These are phyloP conservation scores for Drosophila crucigera DNA, from an alignment of 2,888 invertebrate genomes.

Conservation along the genomic window DNA sequence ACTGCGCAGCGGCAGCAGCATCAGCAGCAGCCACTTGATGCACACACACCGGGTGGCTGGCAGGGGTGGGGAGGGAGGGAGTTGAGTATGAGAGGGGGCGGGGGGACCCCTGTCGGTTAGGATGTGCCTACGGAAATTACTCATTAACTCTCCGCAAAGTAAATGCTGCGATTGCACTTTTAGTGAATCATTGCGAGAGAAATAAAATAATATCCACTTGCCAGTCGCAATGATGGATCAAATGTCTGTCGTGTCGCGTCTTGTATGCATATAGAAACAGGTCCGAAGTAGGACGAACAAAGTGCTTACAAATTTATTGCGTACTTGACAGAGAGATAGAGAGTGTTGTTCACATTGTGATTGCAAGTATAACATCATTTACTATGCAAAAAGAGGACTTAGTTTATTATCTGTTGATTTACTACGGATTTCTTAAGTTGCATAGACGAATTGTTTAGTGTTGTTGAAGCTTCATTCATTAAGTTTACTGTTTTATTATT, in stretches of 20 bases:
- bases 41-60: constrained; percentile 29
- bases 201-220: constrained; percentile 9
- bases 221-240: constrained; percentile 48
- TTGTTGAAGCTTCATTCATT: neutral
- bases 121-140: constrained; percentile 76
- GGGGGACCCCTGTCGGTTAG: constrained; percentile 23
- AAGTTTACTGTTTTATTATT: neutral
- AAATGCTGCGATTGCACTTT: constrained; percentile 36
- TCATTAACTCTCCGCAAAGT: constrained; percentile 62
- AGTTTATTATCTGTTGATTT: neutral
- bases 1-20: constrained; percentile 65
- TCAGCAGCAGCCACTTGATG: constrained; percentile 60
- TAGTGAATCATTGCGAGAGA: constrained; percentile 32
- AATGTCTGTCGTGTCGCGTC: constrained; percentile 59
- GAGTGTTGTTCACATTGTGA: constrained; percentile 18
- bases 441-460: neutral
- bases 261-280: neutral
- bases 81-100: neutral
- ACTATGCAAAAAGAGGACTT: neutral
- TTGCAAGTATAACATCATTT: constrained; percentile 2
- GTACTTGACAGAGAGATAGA: constrained; percentile 25
- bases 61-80: neutral
- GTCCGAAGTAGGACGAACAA: constrained; percentile 5
- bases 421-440: neutral
- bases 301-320: constrained; percentile 5